These are phyloP conservation scores for Zaprionus taronus DNA, from an alignment of 1,140 invertebrate species.

Conservation along the genomic window DNA sequence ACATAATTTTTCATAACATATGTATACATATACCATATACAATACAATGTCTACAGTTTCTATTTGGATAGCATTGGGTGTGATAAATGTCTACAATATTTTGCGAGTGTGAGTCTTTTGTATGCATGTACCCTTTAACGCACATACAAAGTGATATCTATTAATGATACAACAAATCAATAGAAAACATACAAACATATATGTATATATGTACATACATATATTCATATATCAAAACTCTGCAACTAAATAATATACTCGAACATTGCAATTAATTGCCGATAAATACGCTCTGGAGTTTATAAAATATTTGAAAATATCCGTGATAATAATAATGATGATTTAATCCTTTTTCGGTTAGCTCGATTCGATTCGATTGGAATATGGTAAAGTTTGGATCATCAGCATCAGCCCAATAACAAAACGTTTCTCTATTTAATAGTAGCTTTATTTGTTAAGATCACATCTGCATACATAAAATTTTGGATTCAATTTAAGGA, in stretches of 20 bases:
- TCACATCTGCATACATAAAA: constrained; percentile 33
- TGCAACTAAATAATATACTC: too few relatives aligned
- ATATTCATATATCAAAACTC: background rate
- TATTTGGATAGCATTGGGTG: constrained; percentile 11
- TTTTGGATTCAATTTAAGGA: constrained; percentile 87
- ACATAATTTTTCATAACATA: constrained; percentile 17
- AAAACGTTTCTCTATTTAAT: background rate
- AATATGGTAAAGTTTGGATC: too few relatives aligned
- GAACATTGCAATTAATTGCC: too few relatives aligned
- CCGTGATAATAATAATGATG: too few relatives aligned
- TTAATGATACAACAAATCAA: background rate
- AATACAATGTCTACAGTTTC: constrained; percentile 7
- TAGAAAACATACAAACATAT: background rate
- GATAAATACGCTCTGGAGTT: too few relatives aligned
- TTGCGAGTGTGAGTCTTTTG: constrained; percentile 21
- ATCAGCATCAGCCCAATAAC: background rate
- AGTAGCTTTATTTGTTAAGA: background rate
- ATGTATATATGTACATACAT: constrained; percentile 5
- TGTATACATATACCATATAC: too few relatives aligned
- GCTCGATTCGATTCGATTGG: background rate
- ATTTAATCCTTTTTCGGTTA: background rate
- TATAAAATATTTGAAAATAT: too few relatives aligned
- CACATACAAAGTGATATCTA: constrained; percentile 3
- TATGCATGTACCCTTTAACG: constrained; percentile 33
- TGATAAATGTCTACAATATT: constrained; percentile 22